A percentile compares a stretch with the other conserved stretches of the same genome.
Evolutionary conservation across 2,888 invertebrate species (phyloP).

Genomic region (Temnothorax ravouxi): DNA sequence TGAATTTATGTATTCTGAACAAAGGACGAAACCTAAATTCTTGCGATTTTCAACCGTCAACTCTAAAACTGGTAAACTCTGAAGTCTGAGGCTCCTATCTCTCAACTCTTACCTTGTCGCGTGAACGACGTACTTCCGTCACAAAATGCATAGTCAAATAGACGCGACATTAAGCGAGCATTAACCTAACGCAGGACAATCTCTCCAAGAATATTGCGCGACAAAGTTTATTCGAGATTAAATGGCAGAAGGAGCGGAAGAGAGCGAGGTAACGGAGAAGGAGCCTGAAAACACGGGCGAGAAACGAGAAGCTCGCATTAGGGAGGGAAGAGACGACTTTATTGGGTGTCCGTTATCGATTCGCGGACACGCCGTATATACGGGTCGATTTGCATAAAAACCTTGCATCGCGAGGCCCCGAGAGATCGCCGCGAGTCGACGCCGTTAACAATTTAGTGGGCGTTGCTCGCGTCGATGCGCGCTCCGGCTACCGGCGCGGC

Average conservation of each 20-base stretch:
- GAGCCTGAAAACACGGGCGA: background rate
- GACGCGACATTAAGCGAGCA: background rate
- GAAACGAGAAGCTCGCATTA: slow-evolving; percentile 22
- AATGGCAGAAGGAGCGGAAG: background rate
- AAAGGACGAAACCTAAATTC: background rate
- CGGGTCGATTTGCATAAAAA: slow-evolving; percentile 69
- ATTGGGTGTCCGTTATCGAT: slow-evolving; percentile 67
- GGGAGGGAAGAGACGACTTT: slow-evolving; percentile 63
- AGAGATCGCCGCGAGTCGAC: slow-evolving; percentile 56
- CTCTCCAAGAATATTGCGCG: background rate
- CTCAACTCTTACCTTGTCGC: background rate
- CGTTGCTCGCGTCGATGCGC: slow-evolving; percentile 61
- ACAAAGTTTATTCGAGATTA: slow-evolving; percentile 13
- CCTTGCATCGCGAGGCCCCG: slow-evolving; percentile 69
- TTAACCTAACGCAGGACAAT: background rate
- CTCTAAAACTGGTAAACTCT: no score
- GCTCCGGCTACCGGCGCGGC: slow-evolving; percentile 37
- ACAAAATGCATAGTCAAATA: slow-evolving; percentile 19
- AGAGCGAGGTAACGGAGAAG: background rate
- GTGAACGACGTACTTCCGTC: background rate
- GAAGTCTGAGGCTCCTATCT: background rate
- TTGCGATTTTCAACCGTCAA: background rate
- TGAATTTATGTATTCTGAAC: background rate
- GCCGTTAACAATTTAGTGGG: slow-evolving; percentile 70
- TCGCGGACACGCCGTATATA: slow-evolving; percentile 46